A percentile compares a stretch with the other conserved stretches of the same genome.
These are phyloP conservation scores for Amazona vittata DNA, from an alignment of 2,113 vertebrate species.

Conservation along the genomic window DNA sequence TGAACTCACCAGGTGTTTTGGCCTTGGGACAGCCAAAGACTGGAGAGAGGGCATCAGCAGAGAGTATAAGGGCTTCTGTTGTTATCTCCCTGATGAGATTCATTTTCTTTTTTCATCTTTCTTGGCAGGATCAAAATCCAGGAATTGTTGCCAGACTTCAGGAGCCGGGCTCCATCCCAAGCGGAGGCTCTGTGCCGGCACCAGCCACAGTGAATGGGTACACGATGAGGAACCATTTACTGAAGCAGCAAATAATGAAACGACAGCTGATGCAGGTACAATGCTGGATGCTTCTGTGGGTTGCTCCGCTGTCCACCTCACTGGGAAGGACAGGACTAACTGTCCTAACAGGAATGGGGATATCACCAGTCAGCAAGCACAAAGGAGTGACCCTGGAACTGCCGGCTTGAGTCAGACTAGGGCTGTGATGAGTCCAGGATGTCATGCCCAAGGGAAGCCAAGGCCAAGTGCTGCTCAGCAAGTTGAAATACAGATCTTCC, in stretches of 20 bases:
- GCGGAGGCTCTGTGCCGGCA: constrained; percentile 23
- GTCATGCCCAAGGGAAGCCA: not conserved
- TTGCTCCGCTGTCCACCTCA: not conserved
- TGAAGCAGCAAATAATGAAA: constrained; percentile 79
- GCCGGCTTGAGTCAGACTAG: constrained; percentile 14
- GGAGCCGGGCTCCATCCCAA: constrained; percentile 72
- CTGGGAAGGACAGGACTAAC: constrained; percentile 8
- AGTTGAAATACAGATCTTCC: not conserved
- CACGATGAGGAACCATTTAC: constrained; percentile 73
- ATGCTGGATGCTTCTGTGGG: not conserved
- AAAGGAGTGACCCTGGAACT: not conserved
- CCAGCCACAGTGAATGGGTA: constrained; percentile 68
- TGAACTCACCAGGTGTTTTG: not conserved
- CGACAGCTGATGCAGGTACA: constrained; percentile 67
- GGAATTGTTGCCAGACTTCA: constrained; percentile 77
- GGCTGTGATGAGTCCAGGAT: not conserved
- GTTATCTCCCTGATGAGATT: constrained; percentile 27
- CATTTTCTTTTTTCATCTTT: constrained; percentile 44
- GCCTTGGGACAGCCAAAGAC: constrained; percentile 4
- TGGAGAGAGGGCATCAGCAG: not conserved
- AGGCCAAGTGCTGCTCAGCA: not conserved
- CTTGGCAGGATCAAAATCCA: constrained; percentile 75
- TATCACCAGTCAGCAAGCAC: constrained; percentile 4
- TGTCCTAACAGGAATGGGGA: not conserved
- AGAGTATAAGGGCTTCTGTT: constrained; percentile 1